A percentile compares a stretch with the other conserved stretches of the same genome.
Conservation (phyloP, 2,797 vertebrate genomes). For the Pseudochaenichthys georgianus region DNA sequence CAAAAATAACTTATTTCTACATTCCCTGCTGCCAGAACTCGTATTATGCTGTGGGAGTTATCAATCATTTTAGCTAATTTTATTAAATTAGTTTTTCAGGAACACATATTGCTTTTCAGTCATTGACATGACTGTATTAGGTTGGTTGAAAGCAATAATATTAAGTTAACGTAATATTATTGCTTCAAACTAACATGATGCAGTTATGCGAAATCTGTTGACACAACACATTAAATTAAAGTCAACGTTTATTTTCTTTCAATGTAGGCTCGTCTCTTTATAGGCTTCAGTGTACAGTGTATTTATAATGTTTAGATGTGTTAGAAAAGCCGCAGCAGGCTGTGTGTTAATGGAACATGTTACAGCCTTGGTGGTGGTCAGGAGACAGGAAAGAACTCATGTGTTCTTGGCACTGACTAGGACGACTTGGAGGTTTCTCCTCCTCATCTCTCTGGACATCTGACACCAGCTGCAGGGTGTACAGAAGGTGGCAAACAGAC, state of each 20-base stretch:
- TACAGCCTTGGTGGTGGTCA: not conserved
- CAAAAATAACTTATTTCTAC: not conserved
- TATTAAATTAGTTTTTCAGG: not conserved
- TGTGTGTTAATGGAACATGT: not conserved
- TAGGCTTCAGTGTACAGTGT: not conserved
- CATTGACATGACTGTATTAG: not conserved
- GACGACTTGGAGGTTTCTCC: slow-evolving; percentile 63
- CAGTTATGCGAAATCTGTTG: no score
- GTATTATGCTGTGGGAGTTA: not conserved
- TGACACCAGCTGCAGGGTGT: slow-evolving; percentile 80
- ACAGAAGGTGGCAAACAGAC: slow-evolving; percentile 71
- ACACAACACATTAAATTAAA: no score
- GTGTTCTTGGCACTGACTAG: slow-evolving; percentile 58
- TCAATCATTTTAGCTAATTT: not conserved
- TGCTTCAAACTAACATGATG: no score
- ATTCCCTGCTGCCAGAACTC: not conserved
- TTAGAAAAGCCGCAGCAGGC: not conserved
- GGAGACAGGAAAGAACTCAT: slow-evolving; percentile 5
- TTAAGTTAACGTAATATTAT: no score
- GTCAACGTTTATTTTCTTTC: not conserved
- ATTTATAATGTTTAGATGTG: not conserved
- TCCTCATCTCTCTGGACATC: slow-evolving; percentile 82
- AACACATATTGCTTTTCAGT: not conserved
- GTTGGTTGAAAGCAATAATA: no score
- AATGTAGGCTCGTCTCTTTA: not conserved